These are phyloP conservation scores for Plutella xylostella DNA, from an alignment of 2,888 invertebrate genomes.

Conservation along the genomic window DNA sequence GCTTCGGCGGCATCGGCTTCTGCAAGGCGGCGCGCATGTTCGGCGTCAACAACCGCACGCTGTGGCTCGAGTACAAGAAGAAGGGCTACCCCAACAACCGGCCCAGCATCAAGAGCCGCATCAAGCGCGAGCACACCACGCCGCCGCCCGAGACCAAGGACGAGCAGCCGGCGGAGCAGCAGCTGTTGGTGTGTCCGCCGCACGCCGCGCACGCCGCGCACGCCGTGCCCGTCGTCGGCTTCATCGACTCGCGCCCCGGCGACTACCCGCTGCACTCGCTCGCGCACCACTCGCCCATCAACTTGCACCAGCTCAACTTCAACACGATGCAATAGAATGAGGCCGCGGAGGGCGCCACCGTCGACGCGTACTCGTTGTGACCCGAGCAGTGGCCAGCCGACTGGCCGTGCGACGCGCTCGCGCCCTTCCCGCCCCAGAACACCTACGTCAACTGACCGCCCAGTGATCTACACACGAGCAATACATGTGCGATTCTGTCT, in stretches of 20 bases:
- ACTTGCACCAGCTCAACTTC: constrained; percentile 81
- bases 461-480: too few relatives aligned
- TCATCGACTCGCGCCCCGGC: constrained; percentile 77
- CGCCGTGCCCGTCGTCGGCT: constrained; percentile 76
- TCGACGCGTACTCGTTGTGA: constrained; percentile 48
- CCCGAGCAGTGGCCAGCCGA: constrained; percentile 43
- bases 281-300: constrained; percentile 73
- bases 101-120: constrained; percentile 81
- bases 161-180: constrained; percentile 39
- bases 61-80: constrained; percentile 89
- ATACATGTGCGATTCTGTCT: too few relatives aligned
- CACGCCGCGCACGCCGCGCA: constrained; percentile 75
- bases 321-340: constrained; percentile 79
- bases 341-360: constrained; percentile 40
- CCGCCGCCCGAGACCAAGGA: constrained; percentile 71
- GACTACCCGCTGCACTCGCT: constrained; percentile 76
- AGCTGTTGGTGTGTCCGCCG: constrained; percentile 71
- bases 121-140: constrained; percentile 76
- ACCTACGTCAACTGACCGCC: not conserved
- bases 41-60: constrained; percentile 86
- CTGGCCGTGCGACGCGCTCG: constrained; percentile 9
- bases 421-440: constrained; percentile 9
- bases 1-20: constrained; percentile 86
- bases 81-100: constrained; percentile 85
- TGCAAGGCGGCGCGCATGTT: constrained; percentile 87